Evolutionary conservation across 2,113 vertebrate species (phyloP).

Genomic region (Nesospiza acunhae): DNA sequence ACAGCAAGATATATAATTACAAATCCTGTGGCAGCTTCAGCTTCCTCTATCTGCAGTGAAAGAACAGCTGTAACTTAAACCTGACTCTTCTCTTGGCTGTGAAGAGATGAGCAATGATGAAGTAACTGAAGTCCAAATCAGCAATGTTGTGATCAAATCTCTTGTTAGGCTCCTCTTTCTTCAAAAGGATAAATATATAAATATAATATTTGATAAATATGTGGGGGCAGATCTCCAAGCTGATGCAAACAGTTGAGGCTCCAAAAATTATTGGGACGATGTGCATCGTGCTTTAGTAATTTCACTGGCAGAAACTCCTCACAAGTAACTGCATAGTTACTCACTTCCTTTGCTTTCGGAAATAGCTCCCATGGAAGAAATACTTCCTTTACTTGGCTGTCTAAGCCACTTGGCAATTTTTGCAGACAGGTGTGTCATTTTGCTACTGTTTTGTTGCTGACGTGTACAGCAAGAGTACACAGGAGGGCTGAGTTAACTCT

Average conservation of each 20-base stretch:
- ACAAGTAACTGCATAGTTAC: not conserved
- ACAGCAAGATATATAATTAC: not conserved
- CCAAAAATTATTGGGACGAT: not conserved
- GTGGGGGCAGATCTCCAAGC: not conserved
- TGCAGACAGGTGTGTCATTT: not conserved
- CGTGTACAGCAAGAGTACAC: not conserved
- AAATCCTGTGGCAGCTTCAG: not conserved
- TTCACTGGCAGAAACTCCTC: not conserved
- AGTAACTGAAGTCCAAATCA: not conserved
- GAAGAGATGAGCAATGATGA: not conserved
- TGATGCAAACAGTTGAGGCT: not conserved
- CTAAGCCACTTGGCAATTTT: not conserved
- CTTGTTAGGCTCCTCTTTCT: not conserved
- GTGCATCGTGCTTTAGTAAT: fast-evolving
- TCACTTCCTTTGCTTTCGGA: not conserved
- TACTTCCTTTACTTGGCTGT: not conserved
- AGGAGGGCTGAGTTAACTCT: not conserved
- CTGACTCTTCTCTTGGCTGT: not conserved
- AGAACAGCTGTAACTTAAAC: not conserved
- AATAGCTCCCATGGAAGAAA: not conserved
- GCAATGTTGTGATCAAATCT: not conserved
- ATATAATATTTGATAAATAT: not conserved
- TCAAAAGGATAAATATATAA: not conserved
- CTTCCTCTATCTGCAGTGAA: not conserved
- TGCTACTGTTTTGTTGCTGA: not conserved